These are phyloP conservation scores for Himalopsyche phryganea DNA, from an alignment of 1,140 invertebrate genomes.

Conservation along the genomic window DNA sequence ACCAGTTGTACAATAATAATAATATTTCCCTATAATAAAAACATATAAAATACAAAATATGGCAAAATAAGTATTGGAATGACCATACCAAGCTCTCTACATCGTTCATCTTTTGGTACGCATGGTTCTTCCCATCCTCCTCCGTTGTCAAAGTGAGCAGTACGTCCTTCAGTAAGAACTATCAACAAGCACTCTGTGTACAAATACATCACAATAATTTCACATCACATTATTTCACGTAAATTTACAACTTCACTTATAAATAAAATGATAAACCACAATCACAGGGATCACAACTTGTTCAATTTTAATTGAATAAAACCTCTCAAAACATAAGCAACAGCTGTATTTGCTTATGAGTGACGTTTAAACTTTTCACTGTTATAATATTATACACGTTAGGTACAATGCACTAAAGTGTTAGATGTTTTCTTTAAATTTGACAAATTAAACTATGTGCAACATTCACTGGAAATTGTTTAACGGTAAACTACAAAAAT, in stretches of 20 bases:
- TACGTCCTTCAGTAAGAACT: slow-evolving; percentile 5
- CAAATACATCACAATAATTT: slow-evolving; percentile 24
- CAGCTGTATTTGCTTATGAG: neutral
- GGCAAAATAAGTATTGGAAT: slow-evolving; percentile 16
- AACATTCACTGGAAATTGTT: too few species aligned
- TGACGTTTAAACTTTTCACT: slow-evolving; percentile 56
- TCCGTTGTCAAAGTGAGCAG: slow-evolving; percentile 13
- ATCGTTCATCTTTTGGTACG: slow-evolving; percentile 49
- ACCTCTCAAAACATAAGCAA: slow-evolving; percentile 5
- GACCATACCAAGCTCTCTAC: slow-evolving; percentile 50
- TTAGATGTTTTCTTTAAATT: too few species aligned
- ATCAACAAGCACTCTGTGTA: slow-evolving; percentile 13
- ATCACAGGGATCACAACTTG: slow-evolving; percentile 2
- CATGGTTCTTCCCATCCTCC: slow-evolving; percentile 25
- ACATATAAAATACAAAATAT: too few species aligned
- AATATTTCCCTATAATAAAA: too few species aligned
- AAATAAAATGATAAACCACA: slow-evolving; percentile 92
- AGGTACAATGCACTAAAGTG: too few species aligned
- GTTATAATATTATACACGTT: slow-evolving; percentile 71
- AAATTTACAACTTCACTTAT: slow-evolving; percentile 75
- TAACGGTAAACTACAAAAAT: too few species aligned
- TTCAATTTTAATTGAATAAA: too few species aligned
- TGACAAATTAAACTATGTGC: too few species aligned
- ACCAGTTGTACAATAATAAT: too few species aligned
- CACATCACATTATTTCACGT: slow-evolving; percentile 38